Evolutionary conservation across 1,140 invertebrate species (phyloP).

Genomic region (Drosophila aff.): DNA sequence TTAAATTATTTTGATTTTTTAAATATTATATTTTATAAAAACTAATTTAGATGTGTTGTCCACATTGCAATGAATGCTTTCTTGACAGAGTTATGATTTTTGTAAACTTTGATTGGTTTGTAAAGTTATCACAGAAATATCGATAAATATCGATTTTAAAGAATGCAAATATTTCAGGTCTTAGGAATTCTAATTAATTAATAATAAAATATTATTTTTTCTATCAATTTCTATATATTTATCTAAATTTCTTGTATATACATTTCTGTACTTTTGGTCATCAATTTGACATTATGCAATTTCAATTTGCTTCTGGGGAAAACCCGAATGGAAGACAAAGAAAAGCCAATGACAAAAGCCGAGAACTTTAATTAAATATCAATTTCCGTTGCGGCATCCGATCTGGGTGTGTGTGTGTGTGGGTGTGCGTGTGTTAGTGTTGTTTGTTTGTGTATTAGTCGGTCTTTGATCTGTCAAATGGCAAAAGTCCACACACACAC

Average conservation of each 20-base stretch:
- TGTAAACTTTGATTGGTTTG: too few relatives aligned
- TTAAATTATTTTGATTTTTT: too few relatives aligned
- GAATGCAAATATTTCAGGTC: too few relatives aligned
- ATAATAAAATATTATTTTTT: too few relatives aligned
- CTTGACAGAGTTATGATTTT: too few relatives aligned
- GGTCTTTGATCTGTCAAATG: conserved; percentile 63
- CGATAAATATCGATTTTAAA: too few relatives aligned
- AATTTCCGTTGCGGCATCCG: conserved; percentile 67
- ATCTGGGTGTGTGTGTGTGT: conserved; percentile 5
- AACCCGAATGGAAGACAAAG: conserved; percentile 22
- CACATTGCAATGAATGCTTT: too few relatives aligned
- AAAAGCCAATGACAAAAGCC: conserved; percentile 42
- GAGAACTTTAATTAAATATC: conserved; percentile 78
- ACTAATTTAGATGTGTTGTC: too few relatives aligned
- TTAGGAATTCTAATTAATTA: too few relatives aligned
- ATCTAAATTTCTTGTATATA: background rate
- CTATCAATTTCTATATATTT: too few relatives aligned
- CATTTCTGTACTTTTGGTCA: background rate
- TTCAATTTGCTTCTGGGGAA: conserved; percentile 37
- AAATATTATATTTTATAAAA: too few relatives aligned
- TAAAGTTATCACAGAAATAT: too few relatives aligned
- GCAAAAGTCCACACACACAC: conserved; percentile 23
- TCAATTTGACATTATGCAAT: conserved; percentile 38
- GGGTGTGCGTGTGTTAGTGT: background rate
- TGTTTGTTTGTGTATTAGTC: conserved; percentile 40